Conservation (phyloP, 2,797 vertebrate genomes). For the Clarias laeviceps region DNA sequence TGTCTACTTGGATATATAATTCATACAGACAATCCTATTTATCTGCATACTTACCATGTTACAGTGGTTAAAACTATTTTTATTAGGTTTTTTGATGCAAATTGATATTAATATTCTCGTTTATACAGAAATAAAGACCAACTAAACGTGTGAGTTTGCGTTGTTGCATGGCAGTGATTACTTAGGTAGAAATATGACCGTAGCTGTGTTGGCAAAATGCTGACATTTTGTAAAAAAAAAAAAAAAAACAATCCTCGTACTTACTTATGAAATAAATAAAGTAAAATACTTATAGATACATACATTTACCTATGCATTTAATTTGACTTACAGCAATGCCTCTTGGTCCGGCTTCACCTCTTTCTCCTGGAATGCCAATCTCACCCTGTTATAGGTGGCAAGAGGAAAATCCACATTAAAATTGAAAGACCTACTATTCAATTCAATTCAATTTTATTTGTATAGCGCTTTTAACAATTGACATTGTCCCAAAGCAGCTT, state of each 20-base stretch:
- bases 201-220: background rate
- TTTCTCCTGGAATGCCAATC: conserved; percentile 86
- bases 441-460: too few relatives aligned
- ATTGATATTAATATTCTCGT: background rate
- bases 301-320: too few relatives aligned
- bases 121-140: background rate
- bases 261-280: too few relatives aligned
- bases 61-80: background rate
- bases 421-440: background rate
- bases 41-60: background rate
- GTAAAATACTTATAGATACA: background rate
- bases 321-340: conserved; percentile 84
- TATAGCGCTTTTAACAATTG: too few relatives aligned
- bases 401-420: background rate
- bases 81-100: background rate
- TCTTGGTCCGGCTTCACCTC: conserved; percentile 87
- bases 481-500: too few relatives aligned
- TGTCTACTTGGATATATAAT: background rate
- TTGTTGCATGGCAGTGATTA: background rate
- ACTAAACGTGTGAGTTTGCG: background rate
- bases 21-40: background rate
- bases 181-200: background rate
- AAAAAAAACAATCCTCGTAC: background rate
- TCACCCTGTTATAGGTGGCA: conserved; percentile 77
- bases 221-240: background rate